Percentiles rank a stretch among this genome's conserved stretches.
These are phyloP conservation scores for Ichneumon xanthorius DNA, from an alignment of 2,888 invertebrate genomes.

Conservation along the genomic window DNA sequence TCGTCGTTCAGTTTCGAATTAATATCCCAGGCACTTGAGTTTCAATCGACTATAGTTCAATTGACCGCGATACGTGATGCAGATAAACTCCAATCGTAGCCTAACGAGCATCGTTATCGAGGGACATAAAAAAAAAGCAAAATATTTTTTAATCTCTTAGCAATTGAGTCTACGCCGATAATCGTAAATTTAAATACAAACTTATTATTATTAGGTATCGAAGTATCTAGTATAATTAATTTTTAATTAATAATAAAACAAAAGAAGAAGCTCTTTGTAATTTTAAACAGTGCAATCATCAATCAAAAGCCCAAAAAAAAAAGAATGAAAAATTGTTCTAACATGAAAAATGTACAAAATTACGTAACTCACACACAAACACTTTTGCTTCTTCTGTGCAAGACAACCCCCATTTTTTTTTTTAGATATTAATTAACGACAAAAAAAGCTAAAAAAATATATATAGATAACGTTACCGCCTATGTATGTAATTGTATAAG, in stretches of 20 bases:
- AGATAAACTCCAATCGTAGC: constrained; percentile 29
- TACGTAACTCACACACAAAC: constrained; percentile 70
- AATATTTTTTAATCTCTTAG: constrained; percentile 56
- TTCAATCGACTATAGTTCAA: constrained; percentile 14
- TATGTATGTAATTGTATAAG: constrained; percentile 78
- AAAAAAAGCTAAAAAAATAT: constrained; percentile 66
- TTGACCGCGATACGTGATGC: constrained; percentile 20
- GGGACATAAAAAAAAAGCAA: constrained; percentile 7
- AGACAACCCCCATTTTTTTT: constrained; percentile 73
- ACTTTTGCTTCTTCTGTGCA: constrained; percentile 77
- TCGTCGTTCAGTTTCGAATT: constrained; percentile 21
- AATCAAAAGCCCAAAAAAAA: constrained; percentile 69
- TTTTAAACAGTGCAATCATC: constrained; percentile 83
- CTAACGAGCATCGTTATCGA: constrained; percentile 5
- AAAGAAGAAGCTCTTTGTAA: constrained; percentile 74
- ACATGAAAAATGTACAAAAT: constrained; percentile 80
- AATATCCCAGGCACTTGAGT: not conserved
- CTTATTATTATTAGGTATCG: constrained; percentile 68
- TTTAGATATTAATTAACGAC: constrained; percentile 76
- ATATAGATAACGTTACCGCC: constrained; percentile 80
- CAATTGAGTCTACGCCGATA: constrained; percentile 65
- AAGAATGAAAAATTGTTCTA: constrained; percentile 73
- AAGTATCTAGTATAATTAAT: constrained; percentile 67
- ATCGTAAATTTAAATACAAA: constrained; percentile 80
- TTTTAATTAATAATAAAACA: constrained; percentile 48